Evolutionary conservation across 2,888 invertebrate genomes (phyloP).

Genomic region (Caenorhabditis panamensis): DNA sequence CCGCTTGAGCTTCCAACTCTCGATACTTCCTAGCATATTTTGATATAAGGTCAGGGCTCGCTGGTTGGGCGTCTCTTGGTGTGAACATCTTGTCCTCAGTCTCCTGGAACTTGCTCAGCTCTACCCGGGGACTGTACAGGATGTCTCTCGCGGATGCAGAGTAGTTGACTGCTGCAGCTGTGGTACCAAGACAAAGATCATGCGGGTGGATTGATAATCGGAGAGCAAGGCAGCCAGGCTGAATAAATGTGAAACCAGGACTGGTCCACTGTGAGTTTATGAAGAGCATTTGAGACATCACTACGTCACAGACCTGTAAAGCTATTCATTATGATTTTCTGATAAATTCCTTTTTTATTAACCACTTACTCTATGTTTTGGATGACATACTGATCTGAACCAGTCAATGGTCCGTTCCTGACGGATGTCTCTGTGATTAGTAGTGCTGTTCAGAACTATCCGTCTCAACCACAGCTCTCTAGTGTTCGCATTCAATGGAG

Average conservation of each 20-base stretch:
- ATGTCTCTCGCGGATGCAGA: constrained; percentile 50
- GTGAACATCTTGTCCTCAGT: constrained; percentile 1
- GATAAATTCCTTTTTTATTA: background rate
- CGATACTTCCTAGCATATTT: constrained; percentile 33
- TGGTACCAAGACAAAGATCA: constrained; percentile 55
- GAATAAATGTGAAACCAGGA: constrained; percentile 57
- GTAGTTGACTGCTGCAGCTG: constrained; percentile 6
- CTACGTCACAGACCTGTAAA: constrained; percentile 49
- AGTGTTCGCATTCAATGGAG: constrained; percentile 11
- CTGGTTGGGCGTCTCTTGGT: background rate
- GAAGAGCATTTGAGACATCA: constrained; percentile 55
- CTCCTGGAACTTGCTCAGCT: constrained; percentile 6
- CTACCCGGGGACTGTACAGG: constrained; percentile 26
- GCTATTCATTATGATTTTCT: background rate
- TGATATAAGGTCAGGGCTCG: constrained; percentile 38
- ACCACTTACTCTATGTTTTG: constrained; percentile 42
- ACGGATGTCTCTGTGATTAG: constrained; percentile 48
- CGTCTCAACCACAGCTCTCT: constrained; percentile 53
- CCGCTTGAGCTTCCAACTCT: background rate
- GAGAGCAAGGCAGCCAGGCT: constrained; percentile 50
- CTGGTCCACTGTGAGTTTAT: constrained; percentile 61
- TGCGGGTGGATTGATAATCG: constrained; percentile 57
- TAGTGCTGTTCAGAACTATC: constrained; percentile 48
- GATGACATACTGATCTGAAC: constrained; percentile 53
- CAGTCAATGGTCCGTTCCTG: constrained; percentile 58